Percentiles rank a stretch among this genome's conserved stretches.
Conservation (phyloP, 2,797 vertebrate genomes). For the Gobio occitaniae region DNA sequence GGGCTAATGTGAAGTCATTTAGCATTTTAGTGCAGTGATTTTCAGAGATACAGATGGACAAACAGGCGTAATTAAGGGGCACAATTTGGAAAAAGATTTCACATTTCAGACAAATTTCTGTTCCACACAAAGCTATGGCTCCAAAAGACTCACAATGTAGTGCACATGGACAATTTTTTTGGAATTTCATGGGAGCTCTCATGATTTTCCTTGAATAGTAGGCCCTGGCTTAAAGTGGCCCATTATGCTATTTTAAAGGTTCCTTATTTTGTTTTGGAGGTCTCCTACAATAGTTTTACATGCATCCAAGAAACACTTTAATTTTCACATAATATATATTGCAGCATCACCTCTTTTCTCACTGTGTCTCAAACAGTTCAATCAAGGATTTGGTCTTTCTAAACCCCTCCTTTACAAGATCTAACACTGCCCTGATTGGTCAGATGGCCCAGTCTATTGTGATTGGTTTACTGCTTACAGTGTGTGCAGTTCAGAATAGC, state of each 20-base stretch:
- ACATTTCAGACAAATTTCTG: too few relatives aligned
- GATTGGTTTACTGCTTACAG: neutral
- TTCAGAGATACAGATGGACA: neutral
- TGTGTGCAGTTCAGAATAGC: too few relatives aligned
- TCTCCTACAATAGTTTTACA: neutral
- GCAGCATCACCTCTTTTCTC: neutral
- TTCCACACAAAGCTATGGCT: neutral
- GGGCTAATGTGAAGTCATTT: slow-evolving; percentile 4
- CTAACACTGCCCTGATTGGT: neutral
- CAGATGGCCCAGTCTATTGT: neutral
- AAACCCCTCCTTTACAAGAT: neutral
- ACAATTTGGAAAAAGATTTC: neutral
- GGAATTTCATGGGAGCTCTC: neutral
- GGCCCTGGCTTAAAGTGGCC: neutral
- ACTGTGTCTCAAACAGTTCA: neutral
- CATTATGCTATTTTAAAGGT: neutral
- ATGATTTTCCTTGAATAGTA: neutral
- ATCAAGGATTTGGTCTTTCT: neutral
- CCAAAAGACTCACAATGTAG: neutral
- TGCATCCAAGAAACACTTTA: neutral
- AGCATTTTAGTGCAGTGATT: neutral
- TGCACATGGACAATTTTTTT: too few relatives aligned
- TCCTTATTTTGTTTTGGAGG: neutral
- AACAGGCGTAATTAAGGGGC: too few relatives aligned
- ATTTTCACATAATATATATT: neutral